phyloP scores from a whole-genome alignment of 2,888 invertebrate species.

The Trissolcus japonicus region DNA sequence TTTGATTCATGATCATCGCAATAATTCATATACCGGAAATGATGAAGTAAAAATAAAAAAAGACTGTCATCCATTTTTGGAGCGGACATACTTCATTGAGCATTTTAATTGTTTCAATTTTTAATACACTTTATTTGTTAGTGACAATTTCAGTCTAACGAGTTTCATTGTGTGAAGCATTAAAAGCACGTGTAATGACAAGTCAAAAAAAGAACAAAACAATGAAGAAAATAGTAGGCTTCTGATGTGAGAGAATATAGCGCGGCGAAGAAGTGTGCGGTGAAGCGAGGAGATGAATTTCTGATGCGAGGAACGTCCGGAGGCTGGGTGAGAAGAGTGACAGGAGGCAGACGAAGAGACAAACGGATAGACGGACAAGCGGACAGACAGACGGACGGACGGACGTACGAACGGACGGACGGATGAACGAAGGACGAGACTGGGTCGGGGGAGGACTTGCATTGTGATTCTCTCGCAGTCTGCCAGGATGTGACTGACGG shows the following conservation, averaged over 20 bases:
- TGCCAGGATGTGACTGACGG: conserved; percentile 74
- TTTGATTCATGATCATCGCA: conserved; percentile 14
- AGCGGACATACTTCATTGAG: too few species aligned
- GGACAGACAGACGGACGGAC: conserved; percentile 67
- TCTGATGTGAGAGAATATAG: conserved; percentile 37
- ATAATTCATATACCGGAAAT: conserved; percentile 22
- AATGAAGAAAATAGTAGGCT: conserved; percentile 59
- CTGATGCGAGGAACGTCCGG: conserved; percentile 69
- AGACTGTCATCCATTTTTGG: conserved; percentile 11
- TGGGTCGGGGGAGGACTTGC: conserved; percentile 59
- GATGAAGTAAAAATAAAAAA: conserved; percentile 30
- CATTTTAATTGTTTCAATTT: background rate
- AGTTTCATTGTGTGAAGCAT: conserved; percentile 3
- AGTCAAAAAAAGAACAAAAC: conserved; percentile 63
- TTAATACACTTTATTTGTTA: conserved; percentile 11
- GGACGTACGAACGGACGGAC: conserved; percentile 62
- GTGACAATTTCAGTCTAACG: conserved; percentile 27
- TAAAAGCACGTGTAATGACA: conserved; percentile 38
- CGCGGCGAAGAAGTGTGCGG: conserved; percentile 62
- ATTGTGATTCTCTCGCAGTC: conserved; percentile 59
- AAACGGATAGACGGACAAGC: conserved; percentile 70
- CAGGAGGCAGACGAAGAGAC: conserved; percentile 73
- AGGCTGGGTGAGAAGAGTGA: conserved; percentile 68
- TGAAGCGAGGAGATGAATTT: conserved; percentile 62
- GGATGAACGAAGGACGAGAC: conserved; percentile 48